These are phyloP conservation scores for Heteromormyrus szaboi DNA, from an alignment of 2,797 vertebrate genomes.

Conservation along the genomic window DNA sequence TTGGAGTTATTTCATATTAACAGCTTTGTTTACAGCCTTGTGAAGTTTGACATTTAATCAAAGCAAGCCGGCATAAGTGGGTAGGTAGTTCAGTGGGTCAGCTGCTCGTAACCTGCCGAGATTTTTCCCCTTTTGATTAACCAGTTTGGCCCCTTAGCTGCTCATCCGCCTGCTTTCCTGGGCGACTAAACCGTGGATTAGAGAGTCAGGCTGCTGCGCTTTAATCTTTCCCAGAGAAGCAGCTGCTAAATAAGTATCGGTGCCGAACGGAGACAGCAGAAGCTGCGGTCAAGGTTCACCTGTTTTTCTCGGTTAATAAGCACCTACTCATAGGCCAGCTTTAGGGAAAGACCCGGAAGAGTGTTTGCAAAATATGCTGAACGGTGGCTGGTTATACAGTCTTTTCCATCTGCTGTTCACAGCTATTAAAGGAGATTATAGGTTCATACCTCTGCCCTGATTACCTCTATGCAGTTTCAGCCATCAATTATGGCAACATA, in stretches of 20 bases:
- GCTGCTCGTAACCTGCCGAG: neutral
- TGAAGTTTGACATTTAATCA: neutral
- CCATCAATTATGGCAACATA: neutral
- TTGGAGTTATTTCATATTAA: neutral
- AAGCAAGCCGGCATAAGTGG: neutral
- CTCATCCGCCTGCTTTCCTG: neutral
- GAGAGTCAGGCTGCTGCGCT: neutral
- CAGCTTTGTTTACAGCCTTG: neutral
- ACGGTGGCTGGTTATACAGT: conserved; percentile 43
- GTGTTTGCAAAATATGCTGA: conserved; percentile 44
- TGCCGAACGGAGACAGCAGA: conserved; percentile 25
- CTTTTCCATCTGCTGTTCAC: neutral
- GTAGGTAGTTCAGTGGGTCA: neutral
- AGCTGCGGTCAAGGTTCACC: conserved; percentile 26
- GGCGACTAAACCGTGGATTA: neutral
- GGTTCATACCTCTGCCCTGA: neutral
- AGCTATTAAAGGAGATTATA: neutral
- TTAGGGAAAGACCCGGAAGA: neutral
- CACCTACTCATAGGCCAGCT: conserved; percentile 37
- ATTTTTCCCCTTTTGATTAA: neutral
- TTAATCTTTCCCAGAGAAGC: conserved; percentile 26
- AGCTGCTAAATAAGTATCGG: conserved; percentile 25
- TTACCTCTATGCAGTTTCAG: neutral
- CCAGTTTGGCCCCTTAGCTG: neutral
- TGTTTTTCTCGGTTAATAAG: conserved; percentile 39